phyloP scores from a whole-genome alignment of 2,888 invertebrate species.

The Leptinotarsa peninsularis region DNA sequence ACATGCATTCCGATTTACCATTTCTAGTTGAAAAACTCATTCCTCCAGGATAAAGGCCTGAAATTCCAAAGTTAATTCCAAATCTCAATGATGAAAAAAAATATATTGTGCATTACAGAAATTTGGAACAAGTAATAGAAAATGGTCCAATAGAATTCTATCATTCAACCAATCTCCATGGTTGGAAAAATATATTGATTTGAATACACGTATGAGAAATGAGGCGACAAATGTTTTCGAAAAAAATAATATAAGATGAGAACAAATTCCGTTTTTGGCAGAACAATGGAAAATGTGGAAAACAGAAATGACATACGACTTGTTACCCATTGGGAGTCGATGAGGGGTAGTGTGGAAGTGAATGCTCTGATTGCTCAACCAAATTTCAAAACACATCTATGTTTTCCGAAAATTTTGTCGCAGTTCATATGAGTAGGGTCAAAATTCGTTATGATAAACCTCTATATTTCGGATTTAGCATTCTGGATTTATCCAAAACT shows the following conservation, averaged over 20 bases:
- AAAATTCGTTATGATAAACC: slow-evolving; percentile 1
- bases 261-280: slow-evolving; percentile 62
- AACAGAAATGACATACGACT: slow-evolving; percentile 50
- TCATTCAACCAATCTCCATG: slow-evolving; percentile 18
- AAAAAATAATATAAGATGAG: slow-evolving; percentile 59
- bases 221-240: slow-evolving; percentile 47
- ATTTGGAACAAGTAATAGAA: slow-evolving; percentile 12
- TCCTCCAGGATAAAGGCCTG: no score
- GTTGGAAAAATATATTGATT: slow-evolving; percentile 24
- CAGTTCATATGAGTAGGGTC: slow-evolving; percentile 47
- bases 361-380: slow-evolving; percentile 46
- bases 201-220: slow-evolving; percentile 31
- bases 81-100: slow-evolving; percentile 16
- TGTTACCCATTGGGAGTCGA: slow-evolving; percentile 53
- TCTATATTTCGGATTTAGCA: background rate
- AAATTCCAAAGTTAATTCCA: background rate
- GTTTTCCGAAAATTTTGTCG: slow-evolving; percentile 55
- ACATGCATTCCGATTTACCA: no score
- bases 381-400: slow-evolving; percentile 55
- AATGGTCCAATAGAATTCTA: slow-evolving; percentile 18
- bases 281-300: slow-evolving; percentile 63
- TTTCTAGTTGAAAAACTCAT: no score
- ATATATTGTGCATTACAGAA: slow-evolving; percentile 1
- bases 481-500: background rate
- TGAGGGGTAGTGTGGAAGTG: slow-evolving; percentile 45